Percentiles rank a stretch among this genome's conserved stretches.
Conservation (phyloP, 2,888 invertebrate genomes). For the Megaustenia siamemsis region DNA sequence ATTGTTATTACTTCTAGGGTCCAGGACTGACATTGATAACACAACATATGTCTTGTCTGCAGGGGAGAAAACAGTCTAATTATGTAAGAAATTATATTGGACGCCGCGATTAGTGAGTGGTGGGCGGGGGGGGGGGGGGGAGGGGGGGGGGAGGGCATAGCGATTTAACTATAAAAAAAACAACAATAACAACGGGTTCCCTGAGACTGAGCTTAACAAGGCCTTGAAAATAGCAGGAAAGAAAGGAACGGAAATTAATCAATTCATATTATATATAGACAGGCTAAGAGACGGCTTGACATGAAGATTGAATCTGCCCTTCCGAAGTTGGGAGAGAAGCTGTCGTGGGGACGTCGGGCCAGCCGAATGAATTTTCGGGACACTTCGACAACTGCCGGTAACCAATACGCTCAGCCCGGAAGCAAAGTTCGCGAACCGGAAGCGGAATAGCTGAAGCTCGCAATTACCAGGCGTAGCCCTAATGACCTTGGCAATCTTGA, state of each 20-base stretch:
- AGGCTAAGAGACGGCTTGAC: constrained; percentile 39
- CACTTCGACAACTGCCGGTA: constrained; percentile 57
- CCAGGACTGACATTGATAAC: no score
- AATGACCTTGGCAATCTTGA: constrained; percentile 54
- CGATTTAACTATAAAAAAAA: no score
- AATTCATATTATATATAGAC: constrained; percentile 48
- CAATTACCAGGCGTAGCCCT: constrained; percentile 51
- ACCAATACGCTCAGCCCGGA: constrained; percentile 58
- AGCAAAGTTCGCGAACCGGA: constrained; percentile 52
- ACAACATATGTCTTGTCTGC: no score
- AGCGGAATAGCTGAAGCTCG: constrained; percentile 52
- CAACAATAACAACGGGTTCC: background rate
- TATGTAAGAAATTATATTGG: no score
- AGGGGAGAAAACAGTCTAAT: no score
- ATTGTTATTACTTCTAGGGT: no score
- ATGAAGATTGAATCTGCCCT: constrained; percentile 44
- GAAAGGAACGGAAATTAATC: constrained; percentile 45
- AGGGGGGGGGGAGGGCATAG: no score
- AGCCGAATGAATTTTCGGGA: constrained; percentile 49
- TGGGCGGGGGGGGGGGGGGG: no score
- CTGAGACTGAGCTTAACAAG: background rate
- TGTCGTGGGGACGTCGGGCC: constrained; percentile 43
- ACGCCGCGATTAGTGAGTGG: no score
- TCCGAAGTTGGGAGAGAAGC: constrained; percentile 46
- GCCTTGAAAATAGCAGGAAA: background rate